phyloP scores from a whole-genome alignment of 1,140 invertebrate species.

The Pogonognathellus flavescens region DNA sequence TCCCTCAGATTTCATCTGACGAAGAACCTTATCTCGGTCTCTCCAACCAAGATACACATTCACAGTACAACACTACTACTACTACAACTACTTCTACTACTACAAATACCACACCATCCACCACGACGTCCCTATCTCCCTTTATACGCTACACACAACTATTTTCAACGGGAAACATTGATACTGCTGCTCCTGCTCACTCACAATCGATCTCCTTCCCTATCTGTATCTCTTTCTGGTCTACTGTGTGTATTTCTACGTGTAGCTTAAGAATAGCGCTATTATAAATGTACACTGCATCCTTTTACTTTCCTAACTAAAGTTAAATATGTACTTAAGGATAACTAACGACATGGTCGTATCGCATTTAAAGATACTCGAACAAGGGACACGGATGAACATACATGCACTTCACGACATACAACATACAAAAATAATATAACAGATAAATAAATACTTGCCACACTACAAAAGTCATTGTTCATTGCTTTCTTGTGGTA shows the following conservation, averaged over 20 bases:
- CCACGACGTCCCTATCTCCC: too few species aligned
- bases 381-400: conserved; percentile 42
- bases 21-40: conserved; percentile 11
- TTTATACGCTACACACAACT: too few species aligned
- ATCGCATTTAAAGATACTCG: conserved; percentile 28
- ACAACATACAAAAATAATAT: conserved; percentile 12
- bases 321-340: background rate
- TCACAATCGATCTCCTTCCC: background rate
- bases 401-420: background rate
- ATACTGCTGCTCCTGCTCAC: background rate
- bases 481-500: too few species aligned
- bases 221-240: background rate
- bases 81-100: background rate
- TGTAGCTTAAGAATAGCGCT: background rate
- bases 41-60: background rate
- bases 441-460: background rate
- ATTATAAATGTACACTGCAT: background rate
- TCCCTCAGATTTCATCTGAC: conserved; percentile 48
- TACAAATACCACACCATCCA: background rate
- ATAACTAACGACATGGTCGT: background rate
- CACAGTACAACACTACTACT: background rate
- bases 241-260: background rate
- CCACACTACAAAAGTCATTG: too few species aligned
- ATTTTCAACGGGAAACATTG: background rate
- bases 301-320: background rate